phyloP scores from a whole-genome alignment of 1,140 invertebrate genomes.

The Coenobita brevimanus region DNA sequence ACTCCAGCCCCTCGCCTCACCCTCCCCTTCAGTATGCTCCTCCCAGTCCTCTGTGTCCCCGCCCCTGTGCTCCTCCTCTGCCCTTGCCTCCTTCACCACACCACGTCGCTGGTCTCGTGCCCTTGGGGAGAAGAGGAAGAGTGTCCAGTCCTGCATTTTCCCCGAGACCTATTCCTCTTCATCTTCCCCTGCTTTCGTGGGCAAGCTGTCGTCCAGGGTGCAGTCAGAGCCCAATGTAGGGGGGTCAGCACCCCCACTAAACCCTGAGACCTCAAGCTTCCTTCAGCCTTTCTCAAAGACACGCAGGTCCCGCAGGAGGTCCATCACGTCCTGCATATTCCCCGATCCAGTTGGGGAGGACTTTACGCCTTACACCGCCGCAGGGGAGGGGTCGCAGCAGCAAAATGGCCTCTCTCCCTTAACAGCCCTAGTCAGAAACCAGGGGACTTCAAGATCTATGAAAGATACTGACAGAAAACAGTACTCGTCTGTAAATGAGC shows the following conservation, averaged over 20 bases:
- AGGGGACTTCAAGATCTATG: too few species aligned
- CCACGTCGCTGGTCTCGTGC: constrained; percentile 28
- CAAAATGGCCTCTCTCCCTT: not conserved
- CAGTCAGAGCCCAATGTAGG: constrained; percentile 21
- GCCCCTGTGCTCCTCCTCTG: not conserved
- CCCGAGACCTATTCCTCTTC: not conserved
- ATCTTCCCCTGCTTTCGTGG: not conserved
- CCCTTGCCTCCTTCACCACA: not conserved
- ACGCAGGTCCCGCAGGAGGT: not conserved
- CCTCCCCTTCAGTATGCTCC: not conserved
- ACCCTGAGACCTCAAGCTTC: not conserved
- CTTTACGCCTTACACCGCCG: constrained; percentile 16
- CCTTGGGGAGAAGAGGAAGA: constrained; percentile 3
- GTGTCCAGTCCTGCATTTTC: constrained; percentile 35
- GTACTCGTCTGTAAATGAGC: not conserved
- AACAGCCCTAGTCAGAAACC: not conserved
- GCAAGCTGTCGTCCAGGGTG: constrained; percentile 15
- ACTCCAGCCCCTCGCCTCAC: not conserved
- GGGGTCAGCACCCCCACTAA: not conserved
- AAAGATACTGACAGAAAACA: not conserved
- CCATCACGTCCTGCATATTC: constrained; percentile 33
- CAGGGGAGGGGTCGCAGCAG: not conserved
- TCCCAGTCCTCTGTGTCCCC: constrained; percentile 9
- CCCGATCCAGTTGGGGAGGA: constrained; percentile 9
- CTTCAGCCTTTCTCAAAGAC: not conserved